A percentile compares a stretch with the other conserved stretches of the same genome.
phyloP scores from a whole-genome alignment of 2,797 vertebrate species.

The Acrocephalus scirpaceus region DNA sequence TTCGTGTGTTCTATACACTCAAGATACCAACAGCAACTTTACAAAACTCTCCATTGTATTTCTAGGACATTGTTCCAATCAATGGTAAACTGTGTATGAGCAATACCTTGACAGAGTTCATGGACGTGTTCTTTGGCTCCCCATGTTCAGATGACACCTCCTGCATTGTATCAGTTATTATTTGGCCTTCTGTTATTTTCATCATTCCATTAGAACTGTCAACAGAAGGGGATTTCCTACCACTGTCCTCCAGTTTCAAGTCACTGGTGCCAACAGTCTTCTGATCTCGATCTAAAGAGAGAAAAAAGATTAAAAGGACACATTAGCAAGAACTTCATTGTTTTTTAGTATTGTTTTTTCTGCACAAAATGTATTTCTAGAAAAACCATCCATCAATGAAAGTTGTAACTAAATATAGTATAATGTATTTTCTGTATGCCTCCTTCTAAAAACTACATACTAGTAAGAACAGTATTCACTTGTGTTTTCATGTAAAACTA shows the following conservation, averaged over 20 bases:
- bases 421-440: not conserved
- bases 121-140: not conserved
- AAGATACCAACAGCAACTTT: not conserved
- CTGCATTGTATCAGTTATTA: not conserved
- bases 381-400: not conserved
- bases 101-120: constrained; percentile 53
- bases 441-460: not conserved
- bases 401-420: not conserved
- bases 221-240: constrained; percentile 27
- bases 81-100: not conserved
- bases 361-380: not conserved
- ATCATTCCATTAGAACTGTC: not conserved
- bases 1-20: not conserved
- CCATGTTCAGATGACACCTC: not conserved
- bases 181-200: not conserved
- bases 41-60: not conserved
- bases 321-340: not conserved
- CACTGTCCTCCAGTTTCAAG: constrained; percentile 41
- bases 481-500: not conserved
- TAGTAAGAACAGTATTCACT: not conserved
- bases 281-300: constrained; percentile 66
- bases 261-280: constrained; percentile 38
- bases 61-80: not conserved
- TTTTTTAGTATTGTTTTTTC: not conserved
- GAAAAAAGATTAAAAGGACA: not conserved